Evolutionary conservation across 1,140 invertebrate genomes (phyloP), one percentile per base, ranked within the genome.

Genomic region (Neodiprion pinetum): DNA sequence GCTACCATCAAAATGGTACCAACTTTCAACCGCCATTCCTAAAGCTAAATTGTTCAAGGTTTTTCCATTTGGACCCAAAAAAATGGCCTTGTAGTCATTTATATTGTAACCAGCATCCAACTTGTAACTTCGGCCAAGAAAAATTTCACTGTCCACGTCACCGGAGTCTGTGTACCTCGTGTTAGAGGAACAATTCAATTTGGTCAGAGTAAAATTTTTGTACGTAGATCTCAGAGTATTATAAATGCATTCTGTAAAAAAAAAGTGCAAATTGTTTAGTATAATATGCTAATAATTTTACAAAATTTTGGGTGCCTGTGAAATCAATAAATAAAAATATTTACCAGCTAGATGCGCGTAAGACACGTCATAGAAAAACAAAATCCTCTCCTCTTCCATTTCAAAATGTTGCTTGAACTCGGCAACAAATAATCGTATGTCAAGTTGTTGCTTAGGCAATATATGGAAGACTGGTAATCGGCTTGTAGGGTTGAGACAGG

Each of bases 401-500:
- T 84, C 75, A 80, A 88, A 88, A 40, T 74, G 76, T 73, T 77
- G 71, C 68, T 77, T 75, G 76, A 91, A 87, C 73, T 83, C 72
- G 72, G 87, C 74, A 74, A 83, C 77, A 79, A 90, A 82, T 17
- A 80, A 23, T 1, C 84, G 78, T 14, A 91, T 48, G 79, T 94
- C 82, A n/a, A 95, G 76, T 0, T 86, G 11, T 49, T 85, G 80
- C 84, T 93, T 92, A 65, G 92, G 92, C 73, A 94, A 90, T 28
- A 95, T 89, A 81, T 94, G 95, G 66, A 94, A 91, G 7, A 94
- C 93, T 0, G 95, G 94, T 68, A 98, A 84, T 70, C 90, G 82
- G 49, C 89, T 89, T 0, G 92, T 91, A 11, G 93, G 93, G 79
- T 92, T 93, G 50, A 98, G 92, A 87, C 97, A 99, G 7, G 93